Evolutionary conservation across 2,888 invertebrate species (phyloP).

Genomic region (Octonoba sinensis): DNA sequence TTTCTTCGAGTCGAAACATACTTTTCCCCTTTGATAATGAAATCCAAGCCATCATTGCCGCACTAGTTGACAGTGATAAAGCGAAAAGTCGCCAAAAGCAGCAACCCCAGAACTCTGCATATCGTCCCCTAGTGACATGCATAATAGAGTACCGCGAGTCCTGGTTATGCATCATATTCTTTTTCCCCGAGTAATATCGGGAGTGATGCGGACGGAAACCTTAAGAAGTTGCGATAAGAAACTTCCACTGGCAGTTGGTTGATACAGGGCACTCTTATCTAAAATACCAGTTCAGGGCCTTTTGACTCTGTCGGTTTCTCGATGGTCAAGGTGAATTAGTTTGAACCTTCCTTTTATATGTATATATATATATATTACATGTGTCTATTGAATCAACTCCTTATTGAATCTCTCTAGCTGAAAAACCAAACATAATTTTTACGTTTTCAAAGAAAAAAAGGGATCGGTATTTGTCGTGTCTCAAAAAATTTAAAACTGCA

Average conservation of each 20-base stretch:
- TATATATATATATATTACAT: slow-evolving; percentile 7
- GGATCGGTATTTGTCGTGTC: too few species aligned
- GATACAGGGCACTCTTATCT: slow-evolving; percentile 42
- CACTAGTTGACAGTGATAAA: not conserved
- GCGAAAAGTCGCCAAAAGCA: slow-evolving; percentile 28
- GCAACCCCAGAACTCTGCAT: slow-evolving; percentile 28
- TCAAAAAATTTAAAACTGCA: too few species aligned
- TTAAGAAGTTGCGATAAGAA: slow-evolving; percentile 51
- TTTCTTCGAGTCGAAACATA: too few species aligned
- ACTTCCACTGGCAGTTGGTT: slow-evolving; percentile 48
- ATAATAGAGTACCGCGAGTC: slow-evolving; percentile 47
- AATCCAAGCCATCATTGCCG: too few species aligned
- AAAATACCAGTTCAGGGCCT: slow-evolving; percentile 15
- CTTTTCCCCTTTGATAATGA: too few species aligned
- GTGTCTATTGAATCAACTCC: not conserved
- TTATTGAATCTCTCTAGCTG: too few species aligned
- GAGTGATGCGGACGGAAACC: slow-evolving; percentile 3
- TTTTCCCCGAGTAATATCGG: not conserved
- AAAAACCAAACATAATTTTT: too few species aligned
- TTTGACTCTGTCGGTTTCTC: slow-evolving; percentile 8
- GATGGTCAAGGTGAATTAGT: slow-evolving; percentile 30
- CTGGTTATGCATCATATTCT: slow-evolving; percentile 58
- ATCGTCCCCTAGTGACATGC: slow-evolving; percentile 50
- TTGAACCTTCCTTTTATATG: not conserved
- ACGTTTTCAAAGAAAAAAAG: too few species aligned